Conservation (phyloP, 2,797 vertebrate genomes). For the Paramormyrops hopkinsi region DNA sequence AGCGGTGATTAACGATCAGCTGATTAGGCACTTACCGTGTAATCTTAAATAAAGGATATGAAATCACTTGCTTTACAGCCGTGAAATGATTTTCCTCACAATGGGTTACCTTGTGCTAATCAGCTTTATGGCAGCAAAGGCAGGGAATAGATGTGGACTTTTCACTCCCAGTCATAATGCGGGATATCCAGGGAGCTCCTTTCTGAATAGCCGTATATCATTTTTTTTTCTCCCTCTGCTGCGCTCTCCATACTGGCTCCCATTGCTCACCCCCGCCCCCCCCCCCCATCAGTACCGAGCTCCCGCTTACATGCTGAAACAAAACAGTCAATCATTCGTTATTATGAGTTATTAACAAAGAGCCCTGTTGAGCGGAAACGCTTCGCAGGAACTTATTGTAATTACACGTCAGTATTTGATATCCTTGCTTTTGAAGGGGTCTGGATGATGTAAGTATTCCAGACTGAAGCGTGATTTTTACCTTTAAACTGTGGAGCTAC, state of each 20-base stretch:
- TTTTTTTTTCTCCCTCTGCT: neutral
- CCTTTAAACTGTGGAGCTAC: neutral
- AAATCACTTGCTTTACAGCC: conserved; percentile 64
- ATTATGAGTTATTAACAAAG: conserved; percentile 2
- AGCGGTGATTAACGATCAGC: conserved; percentile 64
- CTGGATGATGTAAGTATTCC: neutral
- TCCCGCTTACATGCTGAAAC: neutral
- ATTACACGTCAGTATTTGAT: neutral
- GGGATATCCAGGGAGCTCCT: conserved; percentile 38
- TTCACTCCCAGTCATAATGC: conserved; percentile 50
- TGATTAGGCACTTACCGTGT: conserved; percentile 66
- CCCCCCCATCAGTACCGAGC: neutral
- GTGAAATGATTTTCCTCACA: conserved; percentile 63
- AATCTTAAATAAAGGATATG: conserved; percentile 66
- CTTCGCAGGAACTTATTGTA: neutral
- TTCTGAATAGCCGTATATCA: conserved; percentile 27
- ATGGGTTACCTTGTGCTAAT: conserved; percentile 63
- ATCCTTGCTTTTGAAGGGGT: neutral
- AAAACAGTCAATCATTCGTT: neutral
- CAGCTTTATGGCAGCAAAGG: conserved; percentile 60
- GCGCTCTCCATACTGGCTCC: neutral
- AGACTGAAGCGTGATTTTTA: neutral
- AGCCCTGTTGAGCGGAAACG: neutral
- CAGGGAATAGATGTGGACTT: conserved; percentile 56
- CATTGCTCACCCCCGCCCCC: neutral